Evolutionary conservation across 2,113 vertebrate genomes (phyloP), one percentile per base, ranked within the genome.

Genomic region (Trematomus loennbergii): DNA sequence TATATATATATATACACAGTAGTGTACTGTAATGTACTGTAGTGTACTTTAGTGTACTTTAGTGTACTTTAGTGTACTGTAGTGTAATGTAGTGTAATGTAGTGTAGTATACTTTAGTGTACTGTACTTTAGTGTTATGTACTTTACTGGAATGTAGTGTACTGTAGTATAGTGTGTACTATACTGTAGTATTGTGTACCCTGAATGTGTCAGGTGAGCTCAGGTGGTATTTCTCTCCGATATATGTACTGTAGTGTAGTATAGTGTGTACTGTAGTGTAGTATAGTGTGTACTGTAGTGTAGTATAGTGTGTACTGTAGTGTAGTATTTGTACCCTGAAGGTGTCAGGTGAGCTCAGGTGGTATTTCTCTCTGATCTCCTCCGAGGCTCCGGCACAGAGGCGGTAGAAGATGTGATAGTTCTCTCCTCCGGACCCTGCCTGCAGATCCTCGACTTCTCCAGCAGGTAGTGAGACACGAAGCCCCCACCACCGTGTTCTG

Each of bases 391-490:
- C 98, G 29, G 98, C 98, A 81, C 97, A 99, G 72, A 99, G 95
- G 9, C 98, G 95, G 90, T 99, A 99, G 94, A 99, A 99, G 83
- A 99, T 97, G 92, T 99, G 98, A 10, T 99, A 99, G 96, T 99
- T 99, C 78, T 96, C 95, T 99, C 98, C 83, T 99, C 98, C 25
- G 95, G 91, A 78, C 98, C 93, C 90, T 99, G 98, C n/a, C 94
- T 95, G 93, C 97, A 99, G 91, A 99, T 99, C 79, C 98, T 95
- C 5, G 98, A 99, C 94, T 99, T 99, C 95, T 99, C 98, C 94
- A 99, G 95, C 78, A 99, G 96, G 91, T 99, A 99, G 91, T 99
- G 98, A 0, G 98, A 99, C 73, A 99, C 98, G 86, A 99, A 99
- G 78, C 98, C 98, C 98, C 98, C 58, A 99, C 97, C 63, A 99